Conservation (phyloP, 2,797 vertebrate genomes). For the Gambusia yucatana region DNA sequence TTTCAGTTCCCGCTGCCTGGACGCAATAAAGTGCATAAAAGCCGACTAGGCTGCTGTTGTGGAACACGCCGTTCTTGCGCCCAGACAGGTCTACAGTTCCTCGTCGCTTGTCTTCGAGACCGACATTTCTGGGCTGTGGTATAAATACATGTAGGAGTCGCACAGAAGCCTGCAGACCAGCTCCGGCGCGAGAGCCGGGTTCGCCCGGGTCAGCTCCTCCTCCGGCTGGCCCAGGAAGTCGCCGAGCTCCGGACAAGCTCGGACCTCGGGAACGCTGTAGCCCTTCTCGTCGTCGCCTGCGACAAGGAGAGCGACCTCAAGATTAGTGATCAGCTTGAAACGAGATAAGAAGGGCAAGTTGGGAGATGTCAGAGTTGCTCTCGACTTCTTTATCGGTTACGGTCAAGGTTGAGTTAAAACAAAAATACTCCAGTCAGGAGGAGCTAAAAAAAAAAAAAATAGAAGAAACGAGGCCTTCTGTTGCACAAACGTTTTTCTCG, state of each 20-base stretch:
- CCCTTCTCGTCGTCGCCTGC: slow-evolving; percentile 80
- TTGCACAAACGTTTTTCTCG: not conserved
- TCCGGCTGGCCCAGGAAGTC: slow-evolving; percentile 73
- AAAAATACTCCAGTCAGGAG: slow-evolving; percentile 20
- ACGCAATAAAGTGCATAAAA: slow-evolving; percentile 42
- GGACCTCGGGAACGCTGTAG: slow-evolving; percentile 82
- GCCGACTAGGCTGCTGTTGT: slow-evolving; percentile 54
- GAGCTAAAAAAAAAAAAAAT: slow-evolving; percentile 28
- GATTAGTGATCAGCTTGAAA: slow-evolving; percentile 52
- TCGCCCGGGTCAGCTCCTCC: slow-evolving; percentile 60
- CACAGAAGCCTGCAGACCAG: slow-evolving; percentile 76
- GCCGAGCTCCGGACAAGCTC: slow-evolving; percentile 79
- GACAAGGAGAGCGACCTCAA: slow-evolving; percentile 28
- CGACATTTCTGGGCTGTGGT: slow-evolving; percentile 63
- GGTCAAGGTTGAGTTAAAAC: slow-evolving; percentile 39
- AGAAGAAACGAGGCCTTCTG: not conserved
- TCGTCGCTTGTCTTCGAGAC: slow-evolving; percentile 31
- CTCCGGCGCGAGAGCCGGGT: slow-evolving; percentile 67
- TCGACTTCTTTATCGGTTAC: slow-evolving; percentile 44
- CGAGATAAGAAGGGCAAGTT: slow-evolving; percentile 42
- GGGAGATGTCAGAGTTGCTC: slow-evolving; percentile 45
- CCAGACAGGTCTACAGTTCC: slow-evolving; percentile 23
- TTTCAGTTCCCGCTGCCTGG: slow-evolving; percentile 43
- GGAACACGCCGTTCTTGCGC: slow-evolving; percentile 50
- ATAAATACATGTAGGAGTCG: slow-evolving; percentile 86